Base-by-base conservation (phyloP, 2,888 invertebrate genomes). In the Habroteleia sp. region DNA sequence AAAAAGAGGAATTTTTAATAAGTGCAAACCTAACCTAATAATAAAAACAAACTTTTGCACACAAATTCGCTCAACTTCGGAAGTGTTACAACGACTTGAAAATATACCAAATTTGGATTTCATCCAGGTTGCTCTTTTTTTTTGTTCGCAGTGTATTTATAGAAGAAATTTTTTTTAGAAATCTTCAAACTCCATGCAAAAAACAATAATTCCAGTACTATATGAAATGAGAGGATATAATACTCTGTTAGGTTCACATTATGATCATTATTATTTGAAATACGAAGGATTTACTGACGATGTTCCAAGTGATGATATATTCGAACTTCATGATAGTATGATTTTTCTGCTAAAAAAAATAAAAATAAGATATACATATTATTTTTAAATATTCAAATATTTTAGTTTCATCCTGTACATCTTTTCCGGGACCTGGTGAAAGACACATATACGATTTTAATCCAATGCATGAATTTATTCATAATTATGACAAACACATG, bases 141-240 rank as follows among this genome's bases (percentile, higher is more conserved):
- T n/a, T n/a, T n/a, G n/a, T n/a, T n/a, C n/a, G n/a, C n/a, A n/a
- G n/a, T n/a, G n/a, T n/a, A n/a, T n/a, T n/a, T n/a, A n/a, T n/a
- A n/a, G n/a, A n/a, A n/a, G n/a, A n/a, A n/a, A n/a, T n/a, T 33
- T 29, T 50, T 41, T 44, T 23, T 27, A 88, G 88, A 87, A 88
- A 81, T 86, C 87, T 1, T 56, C 50, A 8, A 3, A 72, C 31
- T 81, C 83, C 5, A 48, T 42, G 41, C 20, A 56, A 3, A 87
- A 85, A 76, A 84, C 85, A 66, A 76, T 86, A 13, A 82, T 88
- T 69, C 88, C 88, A 20, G 82, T 85, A 66, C 91, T 91, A 74
- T 98, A 97, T 87, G 96, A 97, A 89, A 98, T 98, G 98, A 93
- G 93, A 84, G 98, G 98, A 0, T 98, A 92, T 88, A 97, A 98